phyloP scores from a whole-genome alignment of 2,113 vertebrate genomes.

The Phainopepla nitens region DNA sequence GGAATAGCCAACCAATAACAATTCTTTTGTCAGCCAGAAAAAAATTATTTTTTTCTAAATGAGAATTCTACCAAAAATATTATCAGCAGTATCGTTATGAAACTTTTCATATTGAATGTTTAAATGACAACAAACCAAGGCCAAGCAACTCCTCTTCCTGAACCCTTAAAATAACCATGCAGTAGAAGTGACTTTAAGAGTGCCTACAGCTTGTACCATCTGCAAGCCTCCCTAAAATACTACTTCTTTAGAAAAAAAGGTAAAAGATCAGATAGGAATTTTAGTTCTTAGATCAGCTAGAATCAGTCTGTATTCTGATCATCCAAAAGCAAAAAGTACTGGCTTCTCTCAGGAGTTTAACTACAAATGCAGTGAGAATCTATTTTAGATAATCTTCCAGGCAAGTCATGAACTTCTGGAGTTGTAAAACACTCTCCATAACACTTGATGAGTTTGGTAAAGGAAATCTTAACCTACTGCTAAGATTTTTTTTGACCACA shows the following conservation, averaged over 20 bases:
- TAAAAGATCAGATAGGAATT: not conserved
- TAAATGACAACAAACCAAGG: not conserved
- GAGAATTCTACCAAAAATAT: not conserved
- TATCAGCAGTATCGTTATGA: not conserved
- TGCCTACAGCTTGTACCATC: not conserved
- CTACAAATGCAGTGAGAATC: not conserved
- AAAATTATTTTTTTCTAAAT: not conserved
- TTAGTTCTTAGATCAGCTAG: not conserved
- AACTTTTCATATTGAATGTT: not conserved
- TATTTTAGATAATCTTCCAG: not conserved
- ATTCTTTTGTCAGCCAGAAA: not conserved
- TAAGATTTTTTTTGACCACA: not conserved
- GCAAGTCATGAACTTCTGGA: not conserved
- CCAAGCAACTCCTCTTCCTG: not conserved
- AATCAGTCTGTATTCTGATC: not conserved
- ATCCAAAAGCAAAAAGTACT: not conserved
- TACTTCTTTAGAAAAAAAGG: not conserved
- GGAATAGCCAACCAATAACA: not conserved
- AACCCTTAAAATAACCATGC: not conserved
- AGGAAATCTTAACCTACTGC: not conserved
- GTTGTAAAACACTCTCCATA: not conserved
- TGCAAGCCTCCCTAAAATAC: not conserved
- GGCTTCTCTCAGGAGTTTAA: not conserved
- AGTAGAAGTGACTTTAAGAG: not conserved
- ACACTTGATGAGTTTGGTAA: not conserved